Evolutionary conservation across 2,113 vertebrate species (phyloP).

Genomic region (Ivindomyrus marchei): DNA sequence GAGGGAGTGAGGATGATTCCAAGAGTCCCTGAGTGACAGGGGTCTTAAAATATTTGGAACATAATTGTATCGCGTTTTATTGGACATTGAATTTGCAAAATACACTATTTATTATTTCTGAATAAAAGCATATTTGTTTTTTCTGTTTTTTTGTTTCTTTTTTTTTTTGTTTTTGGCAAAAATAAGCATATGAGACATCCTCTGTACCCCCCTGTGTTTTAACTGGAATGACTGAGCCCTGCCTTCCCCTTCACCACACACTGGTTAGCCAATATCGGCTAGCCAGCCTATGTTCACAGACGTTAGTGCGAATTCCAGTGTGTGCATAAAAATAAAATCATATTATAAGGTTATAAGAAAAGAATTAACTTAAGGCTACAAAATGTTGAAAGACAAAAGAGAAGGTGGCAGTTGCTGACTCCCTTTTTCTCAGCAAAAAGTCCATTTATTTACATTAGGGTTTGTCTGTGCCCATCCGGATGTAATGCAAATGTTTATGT

Average conservation of each 20-base stretch:
- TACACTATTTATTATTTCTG: not conserved
- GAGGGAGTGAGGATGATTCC: not conserved
- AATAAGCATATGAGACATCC: too few species aligned
- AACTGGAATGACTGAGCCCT: not conserved
- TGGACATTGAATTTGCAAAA: not conserved
- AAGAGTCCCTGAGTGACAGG: not conserved
- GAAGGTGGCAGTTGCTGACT: not conserved
- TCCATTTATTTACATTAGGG: not conserved
- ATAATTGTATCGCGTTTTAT: not conserved
- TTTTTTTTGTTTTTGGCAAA: too few species aligned
- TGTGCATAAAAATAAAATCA: not conserved
- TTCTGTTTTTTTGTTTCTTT: not conserved
- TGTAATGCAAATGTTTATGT: not conserved
- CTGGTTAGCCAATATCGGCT: not conserved
- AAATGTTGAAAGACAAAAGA: not conserved
- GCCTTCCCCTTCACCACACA: not conserved
- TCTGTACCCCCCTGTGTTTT: not conserved
- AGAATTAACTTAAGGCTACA: not conserved
- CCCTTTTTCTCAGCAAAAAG: not conserved
- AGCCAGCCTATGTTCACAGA: not conserved
- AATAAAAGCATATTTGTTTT: not conserved
- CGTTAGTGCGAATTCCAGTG: not conserved
- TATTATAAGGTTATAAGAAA: not conserved
- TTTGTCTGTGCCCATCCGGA: not conserved
- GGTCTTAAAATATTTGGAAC: not conserved